These are phyloP conservation scores for Ormyrus thymus DNA, from an alignment of 2,888 invertebrate genomes.

Conservation along the genomic window DNA sequence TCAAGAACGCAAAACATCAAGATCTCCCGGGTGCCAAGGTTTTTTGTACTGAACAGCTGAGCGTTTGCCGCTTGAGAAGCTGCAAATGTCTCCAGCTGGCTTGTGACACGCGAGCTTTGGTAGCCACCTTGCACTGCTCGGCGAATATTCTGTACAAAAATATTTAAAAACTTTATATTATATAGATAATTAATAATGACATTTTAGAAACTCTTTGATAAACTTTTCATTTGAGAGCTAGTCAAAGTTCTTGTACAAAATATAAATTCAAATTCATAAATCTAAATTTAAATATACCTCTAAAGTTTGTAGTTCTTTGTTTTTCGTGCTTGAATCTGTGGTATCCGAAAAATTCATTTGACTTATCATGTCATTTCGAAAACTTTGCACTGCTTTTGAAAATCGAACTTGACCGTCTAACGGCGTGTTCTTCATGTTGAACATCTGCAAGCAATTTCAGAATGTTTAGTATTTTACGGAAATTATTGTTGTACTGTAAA, in stretches of 20 bases:
- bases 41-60: conserved; percentile 58
- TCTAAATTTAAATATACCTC: conserved; percentile 57
- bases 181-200: conserved; percentile 69
- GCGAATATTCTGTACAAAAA: conserved; percentile 71
- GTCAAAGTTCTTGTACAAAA: conserved; percentile 67
- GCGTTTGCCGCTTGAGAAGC: conserved; percentile 67
- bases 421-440: conserved; percentile 80
- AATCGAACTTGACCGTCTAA: conserved; percentile 83
- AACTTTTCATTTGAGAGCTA: conserved; percentile 73
- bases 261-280: conserved; percentile 17
- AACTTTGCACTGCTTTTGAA: conserved; percentile 79
- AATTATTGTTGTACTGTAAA: neutral
- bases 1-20: conserved; percentile 68
- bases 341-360: conserved; percentile 73
- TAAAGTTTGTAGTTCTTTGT: conserved; percentile 65
- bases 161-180: conserved; percentile 75
- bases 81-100: conserved; percentile 70
- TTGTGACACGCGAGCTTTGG: conserved; percentile 66
- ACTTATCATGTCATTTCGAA: conserved; percentile 77
- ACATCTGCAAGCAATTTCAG: conserved; percentile 77
- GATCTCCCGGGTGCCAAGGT: conserved; percentile 61
- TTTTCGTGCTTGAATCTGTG: conserved; percentile 66
- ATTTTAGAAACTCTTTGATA: neutral
- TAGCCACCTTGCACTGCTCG: conserved; percentile 68
- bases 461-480: neutral